Evolutionary conservation across 23 tunicate species (phyloP).

Genomic region (Styela clava): DNA sequence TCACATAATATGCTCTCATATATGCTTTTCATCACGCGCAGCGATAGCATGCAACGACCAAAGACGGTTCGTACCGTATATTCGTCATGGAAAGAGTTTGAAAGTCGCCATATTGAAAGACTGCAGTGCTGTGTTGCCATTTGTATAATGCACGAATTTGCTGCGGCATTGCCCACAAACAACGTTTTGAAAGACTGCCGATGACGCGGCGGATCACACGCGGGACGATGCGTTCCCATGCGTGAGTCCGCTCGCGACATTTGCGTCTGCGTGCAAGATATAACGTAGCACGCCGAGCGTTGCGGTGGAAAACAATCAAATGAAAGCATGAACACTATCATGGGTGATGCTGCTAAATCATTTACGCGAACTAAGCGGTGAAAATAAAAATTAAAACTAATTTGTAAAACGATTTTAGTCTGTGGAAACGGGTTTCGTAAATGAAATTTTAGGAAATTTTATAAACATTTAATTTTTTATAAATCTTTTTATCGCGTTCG

Average conservation of each 20-base stretch:
- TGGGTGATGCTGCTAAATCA: not conserved
- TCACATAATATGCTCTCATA: not conserved
- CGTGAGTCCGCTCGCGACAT: not conserved
- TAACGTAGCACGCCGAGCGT: not conserved
- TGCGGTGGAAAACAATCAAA: not conserved
- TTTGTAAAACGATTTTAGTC: not conserved
- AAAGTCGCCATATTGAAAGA: not conserved
- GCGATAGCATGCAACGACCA: not conserved
- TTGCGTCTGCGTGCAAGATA: too few species aligned
- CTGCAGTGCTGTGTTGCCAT: not conserved
- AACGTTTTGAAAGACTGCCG: not conserved
- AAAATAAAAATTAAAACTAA: not conserved
- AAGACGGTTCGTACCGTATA: not conserved
- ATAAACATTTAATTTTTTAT: too few species aligned
- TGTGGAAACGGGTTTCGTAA: not conserved
- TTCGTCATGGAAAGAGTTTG: not conserved
- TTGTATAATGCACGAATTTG: not conserved
- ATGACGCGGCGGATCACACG: not conserved
- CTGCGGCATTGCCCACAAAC: not conserved
- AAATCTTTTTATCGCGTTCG: not conserved
- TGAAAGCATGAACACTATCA: not conserved
- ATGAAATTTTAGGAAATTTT: not conserved
- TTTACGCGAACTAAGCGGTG: not conserved
- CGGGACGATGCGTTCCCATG: not conserved
- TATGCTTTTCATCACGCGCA: not conserved